Conservation (phyloP, 2,113 vertebrate genomes). For the Lepus europaeus region DNA sequence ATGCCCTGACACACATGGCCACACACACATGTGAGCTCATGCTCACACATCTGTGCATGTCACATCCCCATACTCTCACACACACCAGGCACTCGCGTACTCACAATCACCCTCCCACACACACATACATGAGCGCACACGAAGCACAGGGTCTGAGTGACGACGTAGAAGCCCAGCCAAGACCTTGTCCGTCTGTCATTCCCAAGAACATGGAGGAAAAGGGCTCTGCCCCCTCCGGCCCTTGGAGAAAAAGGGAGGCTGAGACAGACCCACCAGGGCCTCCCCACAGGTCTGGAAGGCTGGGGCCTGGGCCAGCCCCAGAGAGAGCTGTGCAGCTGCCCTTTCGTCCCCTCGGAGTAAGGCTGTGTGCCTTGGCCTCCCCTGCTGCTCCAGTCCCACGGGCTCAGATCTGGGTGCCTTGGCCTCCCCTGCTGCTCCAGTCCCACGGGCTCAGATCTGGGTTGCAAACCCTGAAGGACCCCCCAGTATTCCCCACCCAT, state of each 20-base stretch:
- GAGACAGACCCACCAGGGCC: neutral
- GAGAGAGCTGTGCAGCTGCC: neutral
- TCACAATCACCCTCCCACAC: neutral
- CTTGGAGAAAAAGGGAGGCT: neutral
- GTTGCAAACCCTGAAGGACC: neutral
- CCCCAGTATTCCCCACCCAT: no score
- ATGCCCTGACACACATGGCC: neutral
- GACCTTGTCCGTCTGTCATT: neutral
- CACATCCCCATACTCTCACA: neutral
- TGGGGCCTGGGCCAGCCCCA: neutral
- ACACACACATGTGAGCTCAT: neutral
- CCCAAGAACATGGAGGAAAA: neutral
- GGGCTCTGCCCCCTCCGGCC: neutral
- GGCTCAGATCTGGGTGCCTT: fast-evolving
- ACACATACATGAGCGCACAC: neutral
- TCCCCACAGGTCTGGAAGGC: neutral
- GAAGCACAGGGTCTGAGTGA: neutral
- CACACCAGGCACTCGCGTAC: no score
- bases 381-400: neutral
- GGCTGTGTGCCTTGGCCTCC: neutral
- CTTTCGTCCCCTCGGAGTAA: neutral
- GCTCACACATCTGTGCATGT: neutral
- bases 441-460: no score
- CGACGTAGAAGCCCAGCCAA: neutral
- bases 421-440: neutral